A percentile compares a stretch with the other conserved stretches of the same genome.
Conservation (phyloP, 2,888 invertebrate species). For the Linnaemya tessellans region DNA sequence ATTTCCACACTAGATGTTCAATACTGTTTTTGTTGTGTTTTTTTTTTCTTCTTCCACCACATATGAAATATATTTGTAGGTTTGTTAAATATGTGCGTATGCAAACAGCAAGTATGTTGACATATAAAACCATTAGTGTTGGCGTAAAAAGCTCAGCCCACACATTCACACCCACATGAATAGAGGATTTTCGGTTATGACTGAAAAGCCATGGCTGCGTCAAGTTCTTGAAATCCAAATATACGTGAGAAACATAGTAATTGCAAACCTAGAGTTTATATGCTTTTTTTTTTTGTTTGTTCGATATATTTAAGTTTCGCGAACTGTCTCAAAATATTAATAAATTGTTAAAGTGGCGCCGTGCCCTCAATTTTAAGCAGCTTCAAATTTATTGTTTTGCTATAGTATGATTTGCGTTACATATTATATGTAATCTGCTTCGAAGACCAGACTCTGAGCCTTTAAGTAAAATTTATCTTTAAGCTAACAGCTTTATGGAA, state of each 20-base stretch:
- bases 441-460: too few relatives aligned
- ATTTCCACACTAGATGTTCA: conserved; percentile 37
- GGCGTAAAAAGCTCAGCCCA: conserved; percentile 17
- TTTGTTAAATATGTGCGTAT: conserved; percentile 3
- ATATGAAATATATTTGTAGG: conserved; percentile 2
- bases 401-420: too few relatives aligned
- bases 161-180: background rate
- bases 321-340: background rate
- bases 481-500: too few relatives aligned
- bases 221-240: conserved; percentile 56
- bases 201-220: conserved; percentile 3
- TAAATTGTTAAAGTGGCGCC: too few relatives aligned
- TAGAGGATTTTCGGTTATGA: background rate
- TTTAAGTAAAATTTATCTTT: too few relatives aligned
- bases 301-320: background rate
- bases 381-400: too few relatives aligned
- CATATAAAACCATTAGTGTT: conserved; percentile 55
- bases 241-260: conserved; percentile 54
- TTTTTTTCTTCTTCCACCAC: conserved; percentile 4
- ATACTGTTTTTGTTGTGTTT: conserved; percentile 33
- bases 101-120: conserved; percentile 23
- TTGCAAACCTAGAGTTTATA: conserved; percentile 45
- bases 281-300: background rate
- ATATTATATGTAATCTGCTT: too few relatives aligned
- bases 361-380: too few relatives aligned